Percentiles rank a stretch among this genome's conserved stretches.
Conservation (phyloP, 2,797 vertebrate species). For the Ceryle rudis region DNA sequence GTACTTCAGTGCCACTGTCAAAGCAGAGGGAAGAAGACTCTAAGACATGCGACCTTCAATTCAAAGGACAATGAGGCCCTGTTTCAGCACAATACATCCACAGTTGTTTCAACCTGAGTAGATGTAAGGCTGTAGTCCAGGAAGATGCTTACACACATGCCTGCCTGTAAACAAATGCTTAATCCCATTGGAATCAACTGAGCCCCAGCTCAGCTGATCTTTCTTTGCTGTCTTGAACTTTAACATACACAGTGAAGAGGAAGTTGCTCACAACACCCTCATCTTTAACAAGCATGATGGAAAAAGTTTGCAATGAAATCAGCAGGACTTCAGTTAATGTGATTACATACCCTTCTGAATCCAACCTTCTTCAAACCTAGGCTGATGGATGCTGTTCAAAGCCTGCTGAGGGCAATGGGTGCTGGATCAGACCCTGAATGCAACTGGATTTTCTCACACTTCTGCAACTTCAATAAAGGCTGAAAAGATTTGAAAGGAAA, state of each 20-base stretch:
- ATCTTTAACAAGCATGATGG: not conserved
- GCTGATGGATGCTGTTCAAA: not conserved
- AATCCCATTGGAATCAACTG: constrained; percentile 62
- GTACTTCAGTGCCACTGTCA: constrained; percentile 1
- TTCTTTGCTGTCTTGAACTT: constrained; percentile 46
- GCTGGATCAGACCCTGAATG: not conserved
- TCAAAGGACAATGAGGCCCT: constrained; percentile 41
- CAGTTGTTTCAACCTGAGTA: constrained; percentile 24
- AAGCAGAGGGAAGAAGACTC: not conserved
- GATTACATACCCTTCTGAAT: constrained; percentile 38
- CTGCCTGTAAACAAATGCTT: constrained; percentile 66
- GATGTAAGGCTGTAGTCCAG: constrained; percentile 46
- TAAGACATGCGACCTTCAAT: not conserved
- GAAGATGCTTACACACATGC: constrained; percentile 63
- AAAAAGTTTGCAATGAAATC: constrained; percentile 48
- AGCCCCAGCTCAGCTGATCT: constrained; percentile 34
- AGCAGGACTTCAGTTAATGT: constrained; percentile 21
- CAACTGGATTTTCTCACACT: constrained; percentile 6
- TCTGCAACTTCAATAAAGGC: not conserved
- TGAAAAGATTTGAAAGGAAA: not conserved
- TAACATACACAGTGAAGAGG: constrained; percentile 14
- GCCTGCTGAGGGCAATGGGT: not conserved
- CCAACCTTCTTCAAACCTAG: not conserved
- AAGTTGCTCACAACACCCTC: constrained; percentile 37
- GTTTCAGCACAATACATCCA: constrained; percentile 9